Evolutionary conservation across 1,140 invertebrate species (phyloP).

Genomic region (Magallana angulata): DNA sequence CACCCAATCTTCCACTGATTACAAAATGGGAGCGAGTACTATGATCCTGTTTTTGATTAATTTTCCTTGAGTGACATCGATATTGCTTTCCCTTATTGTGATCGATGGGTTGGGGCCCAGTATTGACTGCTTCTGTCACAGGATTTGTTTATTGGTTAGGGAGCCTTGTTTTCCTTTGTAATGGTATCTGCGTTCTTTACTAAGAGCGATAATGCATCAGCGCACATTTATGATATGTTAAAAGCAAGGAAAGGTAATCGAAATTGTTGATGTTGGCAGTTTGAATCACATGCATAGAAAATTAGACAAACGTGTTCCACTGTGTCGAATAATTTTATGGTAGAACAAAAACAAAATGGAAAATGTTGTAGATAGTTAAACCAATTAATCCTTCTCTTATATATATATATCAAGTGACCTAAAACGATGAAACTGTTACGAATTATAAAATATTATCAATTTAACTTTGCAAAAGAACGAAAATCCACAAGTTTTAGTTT

Average conservation of each 20-base stretch:
- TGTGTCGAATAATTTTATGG: background rate
- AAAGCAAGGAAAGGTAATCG: conserved; percentile 2
- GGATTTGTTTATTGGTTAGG: conserved; percentile 1
- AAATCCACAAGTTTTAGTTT: too few species aligned
- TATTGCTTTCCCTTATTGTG: conserved; percentile 27
- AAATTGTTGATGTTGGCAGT: conserved; percentile 17
- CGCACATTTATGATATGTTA: background rate
- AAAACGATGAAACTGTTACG: too few species aligned
- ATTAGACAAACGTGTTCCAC: background rate
- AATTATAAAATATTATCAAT: too few species aligned
- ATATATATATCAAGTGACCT: background rate
- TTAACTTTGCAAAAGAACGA: too few species aligned
- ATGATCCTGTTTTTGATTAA: background rate
- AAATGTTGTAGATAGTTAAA: background rate
- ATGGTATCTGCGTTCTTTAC: background rate
- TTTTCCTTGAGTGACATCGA: background rate
- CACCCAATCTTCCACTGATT: background rate
- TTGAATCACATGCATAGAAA: conserved; percentile 6
- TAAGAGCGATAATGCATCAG: background rate
- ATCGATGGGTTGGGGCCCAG: background rate
- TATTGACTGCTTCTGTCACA: background rate
- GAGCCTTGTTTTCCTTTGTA: background rate
- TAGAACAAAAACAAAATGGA: background rate
- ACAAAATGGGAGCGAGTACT: background rate
- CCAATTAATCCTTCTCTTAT: background rate